Base-by-base conservation (phyloP, 2,888 invertebrate species). In the Habroteleia sp. region DNA sequence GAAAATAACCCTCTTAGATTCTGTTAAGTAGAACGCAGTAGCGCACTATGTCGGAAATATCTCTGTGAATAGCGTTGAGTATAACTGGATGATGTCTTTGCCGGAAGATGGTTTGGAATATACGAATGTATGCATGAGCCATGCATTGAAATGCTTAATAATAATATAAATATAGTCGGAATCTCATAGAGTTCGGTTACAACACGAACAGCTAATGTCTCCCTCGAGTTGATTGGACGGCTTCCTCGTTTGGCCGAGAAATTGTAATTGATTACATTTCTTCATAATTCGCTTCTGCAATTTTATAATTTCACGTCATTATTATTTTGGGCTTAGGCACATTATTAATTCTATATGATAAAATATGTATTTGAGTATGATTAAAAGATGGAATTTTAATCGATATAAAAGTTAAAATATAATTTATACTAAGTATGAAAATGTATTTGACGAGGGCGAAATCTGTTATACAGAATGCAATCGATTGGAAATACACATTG, bases 61-160 rank as follows among this genome's bases (percentile, higher is more conserved):
- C 79, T 81, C 74, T 71, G 74, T 76, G 81, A 81, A 79, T 80
- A 79, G 78, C 77, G 54, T 75, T 42, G 68, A 39, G 48, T 44
- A 69, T 50, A 60, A 58, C 69, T 52, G 52, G 69, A 69, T 69
- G 52, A 69, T 41, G 44, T 48, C 33, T 39, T 46, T 54, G 31
- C 52, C 13, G 52, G 60, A 65, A 58, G 65, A 73, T 58, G 65
- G 37, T 73, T 58, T 35, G 35, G 54, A 75, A 77, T 77, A 76
- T 76, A 73, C 80, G 81, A 83, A 83, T 77, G 79, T 82, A 83
- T 82, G 82, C 82, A 81, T 81, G 81, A 83, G 78, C 77, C 41
- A 77, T 39, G 79, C 79, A 75, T 80, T 77, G 82, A 81, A 80
- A 82, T 83, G 84, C 83, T 83, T 82, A 82, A 84, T 84, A 83